phyloP scores from a whole-genome alignment of 2,888 invertebrate genomes.

The Sicus ferrugineus region DNA sequence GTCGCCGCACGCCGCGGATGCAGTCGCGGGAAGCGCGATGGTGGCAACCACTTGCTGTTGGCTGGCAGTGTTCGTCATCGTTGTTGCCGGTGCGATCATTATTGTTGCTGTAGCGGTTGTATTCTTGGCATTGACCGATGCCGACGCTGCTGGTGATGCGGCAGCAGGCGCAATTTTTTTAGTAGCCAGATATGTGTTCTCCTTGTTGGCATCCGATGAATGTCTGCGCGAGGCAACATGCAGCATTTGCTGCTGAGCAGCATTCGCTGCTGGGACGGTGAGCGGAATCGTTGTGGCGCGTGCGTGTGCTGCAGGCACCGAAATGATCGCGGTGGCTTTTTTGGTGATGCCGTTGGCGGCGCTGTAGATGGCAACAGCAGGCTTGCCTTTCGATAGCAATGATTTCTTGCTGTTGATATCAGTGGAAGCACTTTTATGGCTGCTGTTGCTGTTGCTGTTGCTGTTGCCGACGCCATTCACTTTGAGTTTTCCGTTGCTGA shows the following conservation, averaged over 20 bases:
- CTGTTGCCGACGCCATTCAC: conserved; percentile 37
- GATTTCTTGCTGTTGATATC: no score
- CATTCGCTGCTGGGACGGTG: conserved; percentile 47
- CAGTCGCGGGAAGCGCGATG: conserved; percentile 29
- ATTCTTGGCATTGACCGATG: conserved; percentile 41
- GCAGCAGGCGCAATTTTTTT: conserved; percentile 49
- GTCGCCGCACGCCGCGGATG: conserved; percentile 44
- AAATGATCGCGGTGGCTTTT: conserved; percentile 43
- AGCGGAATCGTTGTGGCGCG: conserved; percentile 42
- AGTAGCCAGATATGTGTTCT: conserved; percentile 59
- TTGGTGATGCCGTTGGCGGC: conserved; percentile 29
- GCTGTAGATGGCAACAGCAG: conserved; percentile 17
- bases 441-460: conserved; percentile 40
- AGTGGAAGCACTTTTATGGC: no score
- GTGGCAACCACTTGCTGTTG: conserved; percentile 40
- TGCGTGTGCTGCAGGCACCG: conserved; percentile 14
- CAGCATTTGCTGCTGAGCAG: conserved; percentile 41
- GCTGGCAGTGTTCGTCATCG: conserved; percentile 19
- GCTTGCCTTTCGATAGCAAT: background rate
- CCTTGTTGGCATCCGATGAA: conserved; percentile 59
- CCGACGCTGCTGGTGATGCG: conserved; percentile 32
- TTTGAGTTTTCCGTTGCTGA: conserved; percentile 38
- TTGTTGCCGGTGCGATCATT: conserved; percentile 46
- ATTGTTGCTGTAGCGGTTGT: conserved; percentile 35
- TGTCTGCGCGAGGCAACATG: conserved; percentile 50